phyloP scores from a whole-genome alignment of 2,113 vertebrate genomes.

The Thalassarche chlororhynchos region DNA sequence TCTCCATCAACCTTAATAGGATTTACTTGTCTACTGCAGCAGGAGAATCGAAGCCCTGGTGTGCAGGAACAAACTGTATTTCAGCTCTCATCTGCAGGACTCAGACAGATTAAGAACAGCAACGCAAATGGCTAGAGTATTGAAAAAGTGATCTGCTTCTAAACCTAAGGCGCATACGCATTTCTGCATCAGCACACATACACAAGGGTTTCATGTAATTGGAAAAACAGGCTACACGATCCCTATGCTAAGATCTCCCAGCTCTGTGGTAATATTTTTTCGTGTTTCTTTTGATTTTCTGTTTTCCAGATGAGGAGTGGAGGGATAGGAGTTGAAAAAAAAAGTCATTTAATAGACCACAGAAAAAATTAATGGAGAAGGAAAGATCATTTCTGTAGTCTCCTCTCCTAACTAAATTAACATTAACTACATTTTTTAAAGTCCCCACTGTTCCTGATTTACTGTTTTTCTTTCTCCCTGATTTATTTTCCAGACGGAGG shows the following conservation, averaged over 20 bases:
- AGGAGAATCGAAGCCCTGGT: neutral
- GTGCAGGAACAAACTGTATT: neutral
- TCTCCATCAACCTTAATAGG: neutral
- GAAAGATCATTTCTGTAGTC: conserved; percentile 14
- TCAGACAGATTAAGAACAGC: neutral
- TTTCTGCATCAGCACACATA: neutral
- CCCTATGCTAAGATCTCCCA: neutral
- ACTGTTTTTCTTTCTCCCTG: conserved; percentile 20
- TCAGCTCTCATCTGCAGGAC: neutral
- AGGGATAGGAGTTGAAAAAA: neutral
- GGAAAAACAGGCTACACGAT: conserved; percentile 39
- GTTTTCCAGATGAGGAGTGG: conserved; percentile 37
- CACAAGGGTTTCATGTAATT: neutral
- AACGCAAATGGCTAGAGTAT: neutral
- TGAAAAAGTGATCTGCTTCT: neutral
- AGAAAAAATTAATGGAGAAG: conserved; percentile 23
- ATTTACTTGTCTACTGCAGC: neutral
- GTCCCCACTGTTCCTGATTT: conserved; percentile 57
- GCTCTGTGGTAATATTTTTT: conserved; percentile 13
- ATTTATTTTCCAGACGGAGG: conserved; percentile 72
- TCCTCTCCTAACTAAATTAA: conserved; percentile 56
- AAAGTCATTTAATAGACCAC: conserved; percentile 18
- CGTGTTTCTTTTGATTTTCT: neutral
- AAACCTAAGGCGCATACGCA: neutral
- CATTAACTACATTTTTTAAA: conserved; percentile 25